Percentiles rank a stretch among this genome's conserved stretches.
Conservation (phyloP, 2,888 invertebrate species). For the Napeogenes sylphis region DNA sequence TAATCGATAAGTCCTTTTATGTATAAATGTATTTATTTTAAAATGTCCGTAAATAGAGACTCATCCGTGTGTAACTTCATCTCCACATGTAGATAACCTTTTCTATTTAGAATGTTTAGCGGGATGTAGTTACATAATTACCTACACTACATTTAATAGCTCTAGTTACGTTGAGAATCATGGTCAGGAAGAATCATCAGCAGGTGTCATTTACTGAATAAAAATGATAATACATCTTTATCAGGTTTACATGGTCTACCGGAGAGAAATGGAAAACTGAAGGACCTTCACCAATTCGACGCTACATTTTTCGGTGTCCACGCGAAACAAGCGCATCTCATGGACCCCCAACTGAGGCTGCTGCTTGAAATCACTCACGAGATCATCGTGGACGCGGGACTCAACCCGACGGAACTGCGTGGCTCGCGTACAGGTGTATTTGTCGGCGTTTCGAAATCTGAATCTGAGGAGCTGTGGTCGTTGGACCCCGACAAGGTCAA, state of each 20-base stretch:
- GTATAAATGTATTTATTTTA: too few relatives aligned
- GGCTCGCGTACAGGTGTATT: conserved; percentile 96
- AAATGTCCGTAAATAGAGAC: too few relatives aligned
- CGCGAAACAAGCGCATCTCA: conserved; percentile 92
- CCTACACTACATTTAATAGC: too few relatives aligned
- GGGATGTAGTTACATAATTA: too few relatives aligned
- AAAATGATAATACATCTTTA: too few relatives aligned
- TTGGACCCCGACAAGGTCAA: conserved; percentile 90
- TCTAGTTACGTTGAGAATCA: too few relatives aligned
- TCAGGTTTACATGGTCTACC: conserved; percentile 88
- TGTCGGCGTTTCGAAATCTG: conserved; percentile 94
- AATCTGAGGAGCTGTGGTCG: conserved; percentile 93
- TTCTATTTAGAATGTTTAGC: too few relatives aligned
- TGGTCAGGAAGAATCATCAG: too few relatives aligned
- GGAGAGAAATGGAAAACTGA: conserved; percentile 88
- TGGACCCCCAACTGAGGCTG: conserved; percentile 95
- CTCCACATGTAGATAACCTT: too few relatives aligned
- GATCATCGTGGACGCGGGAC: conserved; percentile 91
- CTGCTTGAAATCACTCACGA: conserved; percentile 95
- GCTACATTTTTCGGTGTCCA: conserved; percentile 94
- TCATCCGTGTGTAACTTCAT: too few relatives aligned
- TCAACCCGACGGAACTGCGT: conserved; percentile 88
- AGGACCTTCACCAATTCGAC: conserved; percentile 88
- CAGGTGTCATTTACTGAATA: too few relatives aligned
- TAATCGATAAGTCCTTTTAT: too few relatives aligned